Evolutionary conservation across 2,797 vertebrate species (phyloP).

Genomic region (Ficedula albicollis): DNA sequence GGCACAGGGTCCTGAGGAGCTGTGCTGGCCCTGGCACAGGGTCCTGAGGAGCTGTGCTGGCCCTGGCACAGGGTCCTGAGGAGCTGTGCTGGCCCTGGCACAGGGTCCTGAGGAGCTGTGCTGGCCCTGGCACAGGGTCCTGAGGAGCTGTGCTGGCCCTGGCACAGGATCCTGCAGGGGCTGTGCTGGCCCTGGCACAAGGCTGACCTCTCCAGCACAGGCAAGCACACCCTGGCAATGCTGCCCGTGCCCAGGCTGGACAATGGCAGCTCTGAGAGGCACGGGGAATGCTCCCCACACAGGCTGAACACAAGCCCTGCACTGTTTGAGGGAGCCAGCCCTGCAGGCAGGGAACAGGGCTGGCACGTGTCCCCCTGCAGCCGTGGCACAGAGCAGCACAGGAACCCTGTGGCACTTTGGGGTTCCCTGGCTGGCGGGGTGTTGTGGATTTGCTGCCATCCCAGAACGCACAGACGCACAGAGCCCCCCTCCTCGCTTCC

Average conservation of each 20-base stretch:
- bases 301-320: background rate
- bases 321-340: background rate
- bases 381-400: too few species aligned
- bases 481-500: background rate
- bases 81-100: too few species aligned
- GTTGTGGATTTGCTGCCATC: fast-evolving
- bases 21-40: too few species aligned
- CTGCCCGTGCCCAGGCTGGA: background rate
- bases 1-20: too few species aligned
- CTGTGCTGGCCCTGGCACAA: background rate
- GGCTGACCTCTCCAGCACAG: background rate
- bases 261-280: background rate
- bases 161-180: background rate
- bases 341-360: background rate
- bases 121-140: too few species aligned
- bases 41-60: too few species aligned
- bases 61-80: too few species aligned
- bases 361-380: too few species aligned
- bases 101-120: too few species aligned
- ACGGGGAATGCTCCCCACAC: background rate
- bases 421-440: too few species aligned
- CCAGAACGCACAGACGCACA: fast-evolving
- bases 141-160: too few species aligned
- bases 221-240: background rate
- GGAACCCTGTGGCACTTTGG: fast-evolving